phyloP scores from a whole-genome alignment of 2,797 vertebrate genomes.

The Sebastes iracundus region DNA sequence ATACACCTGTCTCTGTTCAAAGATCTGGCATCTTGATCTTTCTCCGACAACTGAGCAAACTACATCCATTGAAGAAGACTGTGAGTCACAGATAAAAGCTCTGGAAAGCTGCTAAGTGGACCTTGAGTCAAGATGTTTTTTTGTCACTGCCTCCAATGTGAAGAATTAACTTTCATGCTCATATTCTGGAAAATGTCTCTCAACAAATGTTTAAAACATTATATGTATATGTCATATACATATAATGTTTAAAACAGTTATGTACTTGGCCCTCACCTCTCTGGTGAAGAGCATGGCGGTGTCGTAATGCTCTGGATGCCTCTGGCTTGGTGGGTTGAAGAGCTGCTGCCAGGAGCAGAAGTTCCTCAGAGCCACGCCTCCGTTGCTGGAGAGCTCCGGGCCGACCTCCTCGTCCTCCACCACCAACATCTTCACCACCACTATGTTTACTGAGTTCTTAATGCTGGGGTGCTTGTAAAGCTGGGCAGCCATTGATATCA shows the following conservation, averaged over 20 bases:
- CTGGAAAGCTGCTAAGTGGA: neutral
- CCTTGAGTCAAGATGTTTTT: too few species aligned
- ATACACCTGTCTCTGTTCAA: too few species aligned
- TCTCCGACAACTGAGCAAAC: too few species aligned
- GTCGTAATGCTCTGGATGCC: slow-evolving; percentile 94
- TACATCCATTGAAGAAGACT: neutral
- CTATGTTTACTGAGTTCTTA: slow-evolving; percentile 89
- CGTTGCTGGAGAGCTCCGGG: slow-evolving; percentile 90
- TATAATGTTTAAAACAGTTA: neutral
- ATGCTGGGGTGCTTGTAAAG: slow-evolving; percentile 96
- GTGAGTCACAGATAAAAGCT: neutral
- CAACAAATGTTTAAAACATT: neutral
- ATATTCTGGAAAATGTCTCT: neutral
- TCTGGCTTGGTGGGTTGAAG: slow-evolving; percentile 90
- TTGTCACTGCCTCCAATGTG: too few species aligned
- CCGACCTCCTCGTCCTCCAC: slow-evolving; percentile 87
- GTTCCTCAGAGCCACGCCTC: slow-evolving; percentile 89
- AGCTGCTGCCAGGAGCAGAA: slow-evolving; percentile 95
- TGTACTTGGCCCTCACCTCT: slow-evolving; percentile 82
- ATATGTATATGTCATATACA: neutral
- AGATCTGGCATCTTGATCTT: neutral
- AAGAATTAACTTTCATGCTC: neutral
- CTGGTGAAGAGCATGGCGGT: slow-evolving; percentile 95
- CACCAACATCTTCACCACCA: slow-evolving; percentile 94
- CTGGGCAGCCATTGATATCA: slow-evolving; percentile 91